These are phyloP conservation scores for Pterocles burchelli DNA, from an alignment of 2,113 vertebrate genomes.

Conservation along the genomic window DNA sequence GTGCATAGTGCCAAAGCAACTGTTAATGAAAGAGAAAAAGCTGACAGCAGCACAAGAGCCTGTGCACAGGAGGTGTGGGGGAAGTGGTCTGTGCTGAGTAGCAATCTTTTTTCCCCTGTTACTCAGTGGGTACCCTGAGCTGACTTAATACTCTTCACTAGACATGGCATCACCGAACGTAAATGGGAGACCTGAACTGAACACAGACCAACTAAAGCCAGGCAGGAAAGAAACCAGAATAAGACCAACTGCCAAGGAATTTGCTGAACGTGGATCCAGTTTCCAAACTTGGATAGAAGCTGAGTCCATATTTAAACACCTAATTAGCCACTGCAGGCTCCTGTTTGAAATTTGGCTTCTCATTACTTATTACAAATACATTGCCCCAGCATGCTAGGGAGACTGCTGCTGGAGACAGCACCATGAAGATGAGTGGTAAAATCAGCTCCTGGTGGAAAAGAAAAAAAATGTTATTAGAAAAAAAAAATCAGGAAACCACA, in stretches of 20 bases:
- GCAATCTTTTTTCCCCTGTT: background rate
- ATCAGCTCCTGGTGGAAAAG: background rate
- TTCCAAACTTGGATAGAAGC: background rate
- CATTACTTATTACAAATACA: background rate
- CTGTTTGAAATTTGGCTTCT: background rate
- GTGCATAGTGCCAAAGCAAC: background rate
- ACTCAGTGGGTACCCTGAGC: background rate
- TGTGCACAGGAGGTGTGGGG: background rate
- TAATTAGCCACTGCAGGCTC: slow-evolving; percentile 1
- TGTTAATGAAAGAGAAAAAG: background rate
- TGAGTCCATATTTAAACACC: background rate
- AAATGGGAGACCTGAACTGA: background rate
- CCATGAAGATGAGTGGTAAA: background rate
- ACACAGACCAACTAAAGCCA: background rate
- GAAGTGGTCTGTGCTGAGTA: background rate
- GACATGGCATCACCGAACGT: fast-evolving
- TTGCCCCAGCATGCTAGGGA: background rate
- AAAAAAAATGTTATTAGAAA: background rate
- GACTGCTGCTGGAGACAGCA: background rate
- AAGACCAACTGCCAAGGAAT: background rate
- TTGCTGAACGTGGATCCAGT: background rate
- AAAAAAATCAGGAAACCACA: background rate
- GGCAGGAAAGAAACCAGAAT: background rate
- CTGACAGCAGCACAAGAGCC: background rate
- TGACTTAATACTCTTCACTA: background rate